Base-by-base conservation (phyloP, 2,888 invertebrate genomes). In the Hyalella azteca region DNA sequence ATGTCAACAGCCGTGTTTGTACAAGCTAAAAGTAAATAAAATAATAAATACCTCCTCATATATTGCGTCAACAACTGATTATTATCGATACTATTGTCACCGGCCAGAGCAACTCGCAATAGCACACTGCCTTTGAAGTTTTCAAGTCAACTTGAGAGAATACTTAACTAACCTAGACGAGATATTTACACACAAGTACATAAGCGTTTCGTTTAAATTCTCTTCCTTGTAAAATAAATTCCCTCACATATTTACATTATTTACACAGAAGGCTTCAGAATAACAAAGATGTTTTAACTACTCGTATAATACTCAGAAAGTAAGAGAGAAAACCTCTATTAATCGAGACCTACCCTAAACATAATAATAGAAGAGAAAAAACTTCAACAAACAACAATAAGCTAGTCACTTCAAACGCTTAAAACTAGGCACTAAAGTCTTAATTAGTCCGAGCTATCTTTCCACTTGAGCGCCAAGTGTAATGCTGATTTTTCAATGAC, bases 171-270 rank as follows among this genome's bases (percentile, higher is more conserved):
- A 36, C 13, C 36, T 66, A 66, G 4, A 66, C 36, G 36, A 66
- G 39, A 66, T 66, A 66, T 66, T 66, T 66, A 66, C 66, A 66
- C 19, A 66, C 66, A 66, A 66, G 66, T 66, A 36, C 66, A 36
- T 66, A 66, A 66, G 66, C 66, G 66, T 66, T 36, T 66, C 19
- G 39, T 66, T 66, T 66, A 66, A 66, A 66, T 66, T 32, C 66
- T 66, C 66, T 66, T 32, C 66, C 66, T 66, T 66, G 66, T 19
- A 66, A 66, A 66, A 66, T 66, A 66, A 66, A 66, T 36, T 66
- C 66, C 36, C 66, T 66, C 36, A 32, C 2, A 13, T 66, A 66
- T 66, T 36, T 29, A 66, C 66, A 66, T 9, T 66, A 66, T 66
- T 32, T 66, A 66, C 66, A 66, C 36, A 59, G 13, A n/a, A 19